phyloP scores from a whole-genome alignment of 2,888 invertebrate genomes.

The Catocala sponsa region DNA sequence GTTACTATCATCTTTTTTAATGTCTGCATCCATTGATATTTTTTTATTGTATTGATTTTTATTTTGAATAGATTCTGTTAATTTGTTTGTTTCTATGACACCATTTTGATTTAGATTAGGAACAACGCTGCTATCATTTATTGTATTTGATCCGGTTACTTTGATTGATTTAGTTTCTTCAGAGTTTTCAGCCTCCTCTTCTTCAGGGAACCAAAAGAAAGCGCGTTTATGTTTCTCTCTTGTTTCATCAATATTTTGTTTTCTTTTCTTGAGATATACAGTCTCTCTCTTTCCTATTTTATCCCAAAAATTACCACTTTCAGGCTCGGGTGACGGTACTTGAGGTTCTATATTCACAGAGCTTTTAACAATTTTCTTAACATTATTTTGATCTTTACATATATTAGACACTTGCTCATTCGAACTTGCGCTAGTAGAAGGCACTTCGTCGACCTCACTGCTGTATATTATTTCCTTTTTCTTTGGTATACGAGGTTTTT shows the following conservation, averaged over 20 bases:
- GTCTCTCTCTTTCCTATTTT: slow-evolving; percentile 90
- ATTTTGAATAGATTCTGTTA: background rate
- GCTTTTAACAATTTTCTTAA: slow-evolving; percentile 58
- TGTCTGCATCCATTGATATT: too few species aligned
- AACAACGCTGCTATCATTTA: background rate
- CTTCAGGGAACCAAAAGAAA: slow-evolving; percentile 77
- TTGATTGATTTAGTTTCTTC: slow-evolving; percentile 9
- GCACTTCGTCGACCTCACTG: slow-evolving; percentile 64
- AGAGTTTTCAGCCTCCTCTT: slow-evolving; percentile 45
- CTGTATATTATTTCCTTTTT: slow-evolving; percentile 76
- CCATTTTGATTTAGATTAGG: background rate
- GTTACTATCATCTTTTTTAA: too few species aligned
- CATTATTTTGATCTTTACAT: slow-evolving; percentile 51
- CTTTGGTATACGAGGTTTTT: slow-evolving; percentile 70
- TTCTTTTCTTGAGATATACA: slow-evolving; percentile 88
- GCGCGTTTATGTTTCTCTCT: slow-evolving; percentile 73
- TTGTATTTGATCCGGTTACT: slow-evolving; percentile 6
- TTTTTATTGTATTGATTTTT: too few species aligned
- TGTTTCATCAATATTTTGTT: slow-evolving; percentile 80
- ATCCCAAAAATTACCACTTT: slow-evolving; percentile 89
- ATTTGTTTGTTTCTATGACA: too few species aligned
- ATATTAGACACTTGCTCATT: slow-evolving; percentile 35
- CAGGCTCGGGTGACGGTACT: slow-evolving; percentile 73
- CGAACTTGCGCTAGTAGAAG: slow-evolving; percentile 35
- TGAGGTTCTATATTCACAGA: slow-evolving; percentile 50